These are phyloP conservation scores for Corythoichthys haematopterus DNA, from an alignment of 2,113 vertebrate species.

Conservation along the genomic window DNA sequence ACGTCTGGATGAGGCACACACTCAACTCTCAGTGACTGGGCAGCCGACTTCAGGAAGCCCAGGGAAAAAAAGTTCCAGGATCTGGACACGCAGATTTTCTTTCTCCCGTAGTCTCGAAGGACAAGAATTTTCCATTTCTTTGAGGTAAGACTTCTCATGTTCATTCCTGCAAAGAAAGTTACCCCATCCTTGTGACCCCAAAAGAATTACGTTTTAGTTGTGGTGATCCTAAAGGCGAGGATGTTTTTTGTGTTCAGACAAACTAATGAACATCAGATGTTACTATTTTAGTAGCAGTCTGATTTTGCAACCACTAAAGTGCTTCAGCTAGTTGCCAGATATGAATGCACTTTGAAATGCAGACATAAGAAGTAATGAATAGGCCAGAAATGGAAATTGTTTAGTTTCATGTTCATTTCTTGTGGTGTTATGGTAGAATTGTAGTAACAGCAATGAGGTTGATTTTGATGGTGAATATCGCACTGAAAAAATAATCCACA, in stretches of 20 bases:
- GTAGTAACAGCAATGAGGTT: background rate
- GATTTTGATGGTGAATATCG: background rate
- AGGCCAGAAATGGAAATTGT: background rate
- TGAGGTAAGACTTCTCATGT: background rate
- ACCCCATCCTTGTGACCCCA: background rate
- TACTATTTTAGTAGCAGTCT: conserved; percentile 19
- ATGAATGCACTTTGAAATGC: background rate
- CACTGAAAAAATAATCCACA: background rate
- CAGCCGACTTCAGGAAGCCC: background rate
- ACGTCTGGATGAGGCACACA: background rate
- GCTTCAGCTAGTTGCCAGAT: conserved; percentile 3
- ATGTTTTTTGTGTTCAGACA: conserved; percentile 1
- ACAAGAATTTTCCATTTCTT: background rate
- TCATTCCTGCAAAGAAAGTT: background rate
- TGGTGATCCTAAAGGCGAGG: background rate
- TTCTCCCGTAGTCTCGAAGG: background rate
- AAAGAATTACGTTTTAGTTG: background rate
- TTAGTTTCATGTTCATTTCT: background rate
- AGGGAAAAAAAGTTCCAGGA: background rate
- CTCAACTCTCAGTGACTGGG: background rate
- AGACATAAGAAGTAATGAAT: background rate
- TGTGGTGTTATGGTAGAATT: background rate
- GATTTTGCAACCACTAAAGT: conserved; percentile 20
- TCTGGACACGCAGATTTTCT: background rate
- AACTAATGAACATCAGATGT: conserved; percentile 70